A percentile compares a stretch with the other conserved stretches of the same genome.
phyloP scores from a whole-genome alignment of 2,888 invertebrate species.

The Orchesella flavescens region DNA sequence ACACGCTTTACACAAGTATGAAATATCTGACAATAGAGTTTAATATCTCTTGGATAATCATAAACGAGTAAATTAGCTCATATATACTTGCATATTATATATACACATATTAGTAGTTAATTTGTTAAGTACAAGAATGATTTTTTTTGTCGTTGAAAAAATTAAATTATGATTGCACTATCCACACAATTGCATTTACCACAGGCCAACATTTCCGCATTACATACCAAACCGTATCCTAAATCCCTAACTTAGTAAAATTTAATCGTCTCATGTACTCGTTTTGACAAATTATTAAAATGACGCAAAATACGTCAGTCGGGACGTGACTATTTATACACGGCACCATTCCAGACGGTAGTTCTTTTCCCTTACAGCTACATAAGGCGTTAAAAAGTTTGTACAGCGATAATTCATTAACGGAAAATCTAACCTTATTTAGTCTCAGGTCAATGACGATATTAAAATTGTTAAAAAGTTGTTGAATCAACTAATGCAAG shows the following conservation, averaged over 20 bases:
- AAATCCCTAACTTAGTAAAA: not conserved
- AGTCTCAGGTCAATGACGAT: too few species aligned
- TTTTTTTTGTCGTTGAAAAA: not conserved
- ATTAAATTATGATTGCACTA: conserved; percentile 41
- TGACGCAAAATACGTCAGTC: too few species aligned
- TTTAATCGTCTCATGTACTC: not conserved
- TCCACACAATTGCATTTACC: conserved; percentile 36
- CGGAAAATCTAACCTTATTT: too few species aligned
- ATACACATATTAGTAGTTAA: too few species aligned
- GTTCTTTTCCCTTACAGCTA: not conserved
- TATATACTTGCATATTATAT: too few species aligned
- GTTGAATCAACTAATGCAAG: not conserved
- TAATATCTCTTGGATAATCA: not conserved
- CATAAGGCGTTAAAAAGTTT: conserved; percentile 1
- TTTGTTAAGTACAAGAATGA: too few species aligned
- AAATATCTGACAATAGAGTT: not conserved
- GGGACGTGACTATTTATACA: not conserved
- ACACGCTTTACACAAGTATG: not conserved
- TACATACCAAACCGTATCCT: not conserved
- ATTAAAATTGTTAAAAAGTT: too few species aligned
- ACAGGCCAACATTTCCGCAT: conserved; percentile 4
- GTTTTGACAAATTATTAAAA: too few species aligned
- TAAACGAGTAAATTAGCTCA: too few species aligned
- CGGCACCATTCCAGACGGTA: conserved; percentile 37
- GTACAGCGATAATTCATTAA: not conserved